Conservation (phyloP, 2,113 vertebrate species). For the Myrmecophaga tridactyla region DNA sequence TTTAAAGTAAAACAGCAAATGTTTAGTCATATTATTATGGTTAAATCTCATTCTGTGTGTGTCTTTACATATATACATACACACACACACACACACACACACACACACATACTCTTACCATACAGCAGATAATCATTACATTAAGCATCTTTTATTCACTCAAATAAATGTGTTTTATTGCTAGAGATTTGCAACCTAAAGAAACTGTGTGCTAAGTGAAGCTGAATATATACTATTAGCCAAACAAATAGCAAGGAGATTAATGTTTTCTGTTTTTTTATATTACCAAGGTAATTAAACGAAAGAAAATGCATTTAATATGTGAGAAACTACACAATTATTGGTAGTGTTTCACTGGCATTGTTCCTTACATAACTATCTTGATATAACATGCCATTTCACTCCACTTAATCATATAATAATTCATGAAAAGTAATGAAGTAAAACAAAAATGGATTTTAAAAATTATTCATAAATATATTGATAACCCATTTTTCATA, state of each 20-base stretch:
- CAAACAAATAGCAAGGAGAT: neutral
- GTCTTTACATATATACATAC: neutral
- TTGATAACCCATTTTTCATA: constrained; percentile 60
- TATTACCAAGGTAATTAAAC: neutral
- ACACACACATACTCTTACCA: neutral
- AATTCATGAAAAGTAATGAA: neutral
- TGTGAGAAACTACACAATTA: neutral
- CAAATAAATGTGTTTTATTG: neutral
- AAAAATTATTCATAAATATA: neutral
- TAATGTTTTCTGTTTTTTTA: neutral
- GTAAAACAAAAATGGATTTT: neutral
- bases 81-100: no score
- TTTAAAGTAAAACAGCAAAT: neutral
- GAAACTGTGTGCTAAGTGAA: neutral
- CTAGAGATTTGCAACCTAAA: neutral
- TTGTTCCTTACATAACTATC: neutral
- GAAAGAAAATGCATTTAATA: neutral
- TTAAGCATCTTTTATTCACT: neutral
- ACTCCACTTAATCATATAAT: neutral
- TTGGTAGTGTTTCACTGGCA: no score
- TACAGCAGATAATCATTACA: neutral
- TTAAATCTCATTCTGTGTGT: neutral
- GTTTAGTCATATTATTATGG: neutral
- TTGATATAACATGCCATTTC: neutral
- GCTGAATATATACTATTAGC: neutral